Evolutionary conservation across 2,888 invertebrate species (phyloP), one percentile per base, ranked within the genome.

Genomic region (Unio pictorum): DNA sequence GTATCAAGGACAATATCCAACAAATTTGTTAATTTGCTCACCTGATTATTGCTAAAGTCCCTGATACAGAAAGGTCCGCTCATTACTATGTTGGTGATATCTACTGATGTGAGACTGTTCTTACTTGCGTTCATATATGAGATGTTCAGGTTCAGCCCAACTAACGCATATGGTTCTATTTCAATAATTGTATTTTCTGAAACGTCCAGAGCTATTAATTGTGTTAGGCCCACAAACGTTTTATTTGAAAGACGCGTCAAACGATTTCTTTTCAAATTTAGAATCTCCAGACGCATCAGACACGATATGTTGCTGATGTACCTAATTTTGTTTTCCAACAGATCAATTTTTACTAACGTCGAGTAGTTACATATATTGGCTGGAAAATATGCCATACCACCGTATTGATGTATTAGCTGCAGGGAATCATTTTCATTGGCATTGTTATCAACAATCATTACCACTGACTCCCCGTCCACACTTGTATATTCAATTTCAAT

Each of bases 321-420:
- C 7, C 18, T 20, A 26, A 71, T 64, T 18, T 60, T n/a, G 56
- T 71, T 71, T 54, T 65, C 23, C n/a, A n/a, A 17, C 4, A 68
- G n/a, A 23, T 71, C 68, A 7, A 71, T 59, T 28, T 55, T 61
- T 5, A 71, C 71, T n/a, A 68, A 18, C 4, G 60, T 54, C 6
- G 17, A 4, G 34, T 68, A 68, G 17, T 67, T 18, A 54, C 68
- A 71, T 18, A 71, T 58, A 20, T 71, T 71, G 4, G 18, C 45
- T 0, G 71, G 71, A 57, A 71, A 34, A 20, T 28, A 23, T 4
- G 61, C n/a, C 18, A 68, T 23, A 66, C 60, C 62, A 28, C 66
- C 66, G 1, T 26, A 8, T 34, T 8, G 0, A 34, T 34, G 34
- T 34, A 34, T 34, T 34, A 34, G 34, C 8, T 34, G 34, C 34